Base-by-base conservation (phyloP, 1,140 invertebrate genomes). In the Rhagoletis zephyria region DNA sequence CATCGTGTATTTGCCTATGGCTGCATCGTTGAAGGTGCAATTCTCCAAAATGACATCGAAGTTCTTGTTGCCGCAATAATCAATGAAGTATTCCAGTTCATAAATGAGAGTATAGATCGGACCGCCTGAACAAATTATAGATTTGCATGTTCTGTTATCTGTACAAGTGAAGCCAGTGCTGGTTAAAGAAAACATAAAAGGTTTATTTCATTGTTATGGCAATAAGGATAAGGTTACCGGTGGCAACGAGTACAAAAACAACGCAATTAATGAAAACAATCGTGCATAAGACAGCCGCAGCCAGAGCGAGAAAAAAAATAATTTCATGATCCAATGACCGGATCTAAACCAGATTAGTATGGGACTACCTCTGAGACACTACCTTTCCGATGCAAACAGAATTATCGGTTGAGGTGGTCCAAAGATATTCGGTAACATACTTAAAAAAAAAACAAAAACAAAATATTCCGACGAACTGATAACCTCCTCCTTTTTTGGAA, bases 31-130 rank as follows among this genome's bases (percentile, higher is more conserved):
- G n/a, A 88, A 77, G 30, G 14, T 48, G 30, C 87, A 86, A 88
- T 86, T 45, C 60, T 63, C 59, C 4, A 86, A 45, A 42, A 56
- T 61, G 60, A 86, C 40, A 14, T 88, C 87, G 48, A 88, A 30
- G 56, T 81, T 40, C 48, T 5, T 7, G 30, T 59, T 56, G 14
- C 30, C 64, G 85, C 87, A 88, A 12, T 6, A 63, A 6, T 61
- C 1, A 30, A 86, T 42, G 12, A 86, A 6, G 3, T 42, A 48
- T 9, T 86, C 87, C 16, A 88, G n/a, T 30, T 86, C 64, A 63
- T 30, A 16, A 16, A 30, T 16, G 7, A 88, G 4, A n/a, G n/a
- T 74, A 4, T 77, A 48, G 4, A 77, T 51, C 16, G 65, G 85
- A 30, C 85, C 85, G 5, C 87, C 87, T 3, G 14, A 5, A 12